Percentiles rank a stretch among this genome's conserved stretches.
phyloP scores from a whole-genome alignment of 1,140 invertebrate species.

The Brachionus rotundiformis region DNA sequence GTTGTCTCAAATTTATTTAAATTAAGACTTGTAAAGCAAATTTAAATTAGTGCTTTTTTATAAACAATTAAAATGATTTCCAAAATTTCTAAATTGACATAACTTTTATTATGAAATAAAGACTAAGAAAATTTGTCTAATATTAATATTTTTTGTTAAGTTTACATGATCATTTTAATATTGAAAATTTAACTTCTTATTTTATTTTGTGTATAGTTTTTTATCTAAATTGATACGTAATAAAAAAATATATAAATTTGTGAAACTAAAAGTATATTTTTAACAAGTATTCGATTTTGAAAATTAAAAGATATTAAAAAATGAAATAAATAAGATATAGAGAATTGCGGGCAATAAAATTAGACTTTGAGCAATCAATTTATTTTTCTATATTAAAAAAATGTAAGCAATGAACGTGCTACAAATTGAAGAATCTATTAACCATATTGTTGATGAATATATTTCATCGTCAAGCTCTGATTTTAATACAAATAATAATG shows the following conservation, averaged over 20 bases:
- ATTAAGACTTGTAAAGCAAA: neutral
- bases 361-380: neutral
- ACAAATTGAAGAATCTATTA: neutral
- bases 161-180: too few species aligned
- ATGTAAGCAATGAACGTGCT: neutral
- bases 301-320: too few species aligned
- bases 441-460: neutral
- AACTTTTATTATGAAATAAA: too few species aligned
- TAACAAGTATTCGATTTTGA: too few species aligned
- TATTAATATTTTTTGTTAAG: too few species aligned
- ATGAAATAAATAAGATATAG: too few species aligned
- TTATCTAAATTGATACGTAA: too few species aligned
- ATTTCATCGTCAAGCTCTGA: neutral
- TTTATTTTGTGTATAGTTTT: too few species aligned
- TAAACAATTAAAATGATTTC: neutral
- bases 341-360: neutral
- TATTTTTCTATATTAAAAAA: neutral
- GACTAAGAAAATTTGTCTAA: too few species aligned
- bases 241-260: too few species aligned
- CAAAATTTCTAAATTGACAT: neutral
- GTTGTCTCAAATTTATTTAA: neutral
- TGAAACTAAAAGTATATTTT: too few species aligned
- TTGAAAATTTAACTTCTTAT: too few species aligned
- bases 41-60: neutral
- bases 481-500: neutral